Conservation (phyloP, 2,888 invertebrate species). For the Timandra comae region DNA sequence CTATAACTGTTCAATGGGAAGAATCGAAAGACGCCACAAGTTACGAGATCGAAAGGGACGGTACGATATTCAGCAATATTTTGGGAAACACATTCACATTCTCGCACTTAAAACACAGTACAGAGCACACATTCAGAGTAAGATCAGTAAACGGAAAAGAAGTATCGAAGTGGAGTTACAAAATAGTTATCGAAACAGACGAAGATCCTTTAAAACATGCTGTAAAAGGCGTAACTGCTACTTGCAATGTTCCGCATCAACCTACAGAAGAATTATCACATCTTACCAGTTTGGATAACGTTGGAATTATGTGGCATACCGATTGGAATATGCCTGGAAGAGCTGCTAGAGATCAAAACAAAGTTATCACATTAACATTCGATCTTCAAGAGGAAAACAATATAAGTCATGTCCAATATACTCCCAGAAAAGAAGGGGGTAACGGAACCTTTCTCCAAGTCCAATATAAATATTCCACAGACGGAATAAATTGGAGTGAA, state of each 20-base stretch:
- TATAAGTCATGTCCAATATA: slow-evolving; percentile 49
- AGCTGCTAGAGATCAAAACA: slow-evolving; percentile 25
- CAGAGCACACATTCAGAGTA: slow-evolving; percentile 48
- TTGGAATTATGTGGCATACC: slow-evolving; percentile 41
- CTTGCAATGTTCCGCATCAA: slow-evolving; percentile 40
- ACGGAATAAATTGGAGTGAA: slow-evolving; percentile 40
- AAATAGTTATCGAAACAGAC: slow-evolving; percentile 32
- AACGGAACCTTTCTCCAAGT: slow-evolving; percentile 51
- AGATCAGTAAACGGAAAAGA: slow-evolving; percentile 37
- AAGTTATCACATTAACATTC: slow-evolving; percentile 35
- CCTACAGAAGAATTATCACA: slow-evolving; percentile 34
- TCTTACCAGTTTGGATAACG: slow-evolving; percentile 30
- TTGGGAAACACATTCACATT: slow-evolving; percentile 25
- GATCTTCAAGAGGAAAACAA: slow-evolving; percentile 33
- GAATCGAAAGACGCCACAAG: slow-evolving; percentile 27
- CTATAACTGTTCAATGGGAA: slow-evolving; percentile 45
- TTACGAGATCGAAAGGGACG: slow-evolving; percentile 61
- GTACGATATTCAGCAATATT: slow-evolving; percentile 46
- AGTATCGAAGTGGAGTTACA: slow-evolving; percentile 57
- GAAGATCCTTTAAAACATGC: slow-evolving; percentile 36
- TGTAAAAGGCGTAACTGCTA: slow-evolving; percentile 37
- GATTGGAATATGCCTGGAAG: slow-evolving; percentile 31
- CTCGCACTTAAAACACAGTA: slow-evolving; percentile 30
- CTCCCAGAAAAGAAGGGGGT: slow-evolving; percentile 48
- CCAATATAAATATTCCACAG: slow-evolving; percentile 40